Evolutionary conservation across 2,888 invertebrate species (phyloP), one percentile per base, ranked within the genome.

Genomic region (Pachliopta kotzebuea): DNA sequence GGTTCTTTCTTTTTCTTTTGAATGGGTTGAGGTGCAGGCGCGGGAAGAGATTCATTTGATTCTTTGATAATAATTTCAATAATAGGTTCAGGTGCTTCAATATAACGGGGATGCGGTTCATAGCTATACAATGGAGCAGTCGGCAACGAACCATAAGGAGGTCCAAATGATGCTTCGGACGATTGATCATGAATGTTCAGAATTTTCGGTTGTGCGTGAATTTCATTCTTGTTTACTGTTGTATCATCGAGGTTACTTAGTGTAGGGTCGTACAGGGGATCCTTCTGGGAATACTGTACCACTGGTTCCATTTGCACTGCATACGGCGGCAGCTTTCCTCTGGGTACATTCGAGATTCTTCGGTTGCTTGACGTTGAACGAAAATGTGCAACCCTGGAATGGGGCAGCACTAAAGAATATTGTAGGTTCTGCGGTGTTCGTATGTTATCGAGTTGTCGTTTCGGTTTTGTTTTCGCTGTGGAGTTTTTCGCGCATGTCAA

Each of bases 41-140:
- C 93, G 2, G 96, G 95, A 2, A 96, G 79, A 0, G 96, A 93
- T 75, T 96, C 96, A 78, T 97, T 97, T 0, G 97, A 96, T 82
- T 97, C 97, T 77, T 96, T 97, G 60, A 97, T 97, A 68, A 97
- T 97, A 71, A 97, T 97, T 87, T 97, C 97, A 73, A 97, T 97
- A 23, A 97, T 97, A 7, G 97, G 97, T 78, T 97, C 97, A 0
- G 97, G 97, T 60, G 96, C 95, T 79, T 95, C 95, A 70, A 95
- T 92, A 74, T 94, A 94, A 59, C 93, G 93, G 2, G 85, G 93
- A 58, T 85, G 85, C 24, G 80, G 81, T 67, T 88, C 88, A 65
- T 90, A 88, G 54, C 90, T 88, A 66, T 92, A 92, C n/a, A 92
- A 72, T 9, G 90, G 92, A 50, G 92, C 92, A 49, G 88, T 89